Evolutionary conservation across 2,888 invertebrate species (phyloP).

Genomic region (Calameuta pallipes): DNA sequence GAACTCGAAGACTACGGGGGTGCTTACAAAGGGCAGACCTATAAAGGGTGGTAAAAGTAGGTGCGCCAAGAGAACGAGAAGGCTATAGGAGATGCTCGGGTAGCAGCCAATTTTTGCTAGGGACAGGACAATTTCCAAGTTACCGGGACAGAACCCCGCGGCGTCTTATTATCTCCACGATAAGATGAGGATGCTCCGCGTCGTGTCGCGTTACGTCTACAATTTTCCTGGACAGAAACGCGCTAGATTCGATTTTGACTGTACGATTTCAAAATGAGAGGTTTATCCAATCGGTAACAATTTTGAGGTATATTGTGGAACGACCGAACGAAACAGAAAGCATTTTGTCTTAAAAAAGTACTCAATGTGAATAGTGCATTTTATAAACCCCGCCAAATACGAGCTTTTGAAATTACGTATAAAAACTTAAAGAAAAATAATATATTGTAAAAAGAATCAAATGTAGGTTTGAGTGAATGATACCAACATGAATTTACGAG

Average conservation of each 20-base stretch:
- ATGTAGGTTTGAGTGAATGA: too few species aligned
- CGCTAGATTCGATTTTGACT: conserved; percentile 21
- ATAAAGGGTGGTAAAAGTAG: background rate
- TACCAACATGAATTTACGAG: too few species aligned
- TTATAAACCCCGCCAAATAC: background rate
- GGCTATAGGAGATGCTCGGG: conserved; percentile 6
- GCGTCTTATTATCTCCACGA: conserved; percentile 22
- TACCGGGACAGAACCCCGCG: conserved; percentile 29
- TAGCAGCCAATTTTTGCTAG: conserved; percentile 36
- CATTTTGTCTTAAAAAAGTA: background rate
- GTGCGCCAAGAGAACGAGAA: background rate
- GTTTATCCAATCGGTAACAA: background rate
- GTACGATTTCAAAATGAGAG: conserved; percentile 4
- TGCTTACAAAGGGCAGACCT: background rate
- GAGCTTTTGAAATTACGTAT: background rate
- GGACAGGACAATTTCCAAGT: conserved; percentile 41
- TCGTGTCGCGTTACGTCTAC: background rate
- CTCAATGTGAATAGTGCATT: background rate
- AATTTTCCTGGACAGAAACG: conserved; percentile 11
- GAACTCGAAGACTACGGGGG: background rate
- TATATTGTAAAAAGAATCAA: too few species aligned
- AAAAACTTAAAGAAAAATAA: background rate
- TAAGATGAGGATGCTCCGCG: conserved; percentile 8
- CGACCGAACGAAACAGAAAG: background rate
- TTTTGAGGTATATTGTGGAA: background rate